Conservation (phyloP, 1,140 invertebrate genomes). For the Drosophila baimaii region DNA sequence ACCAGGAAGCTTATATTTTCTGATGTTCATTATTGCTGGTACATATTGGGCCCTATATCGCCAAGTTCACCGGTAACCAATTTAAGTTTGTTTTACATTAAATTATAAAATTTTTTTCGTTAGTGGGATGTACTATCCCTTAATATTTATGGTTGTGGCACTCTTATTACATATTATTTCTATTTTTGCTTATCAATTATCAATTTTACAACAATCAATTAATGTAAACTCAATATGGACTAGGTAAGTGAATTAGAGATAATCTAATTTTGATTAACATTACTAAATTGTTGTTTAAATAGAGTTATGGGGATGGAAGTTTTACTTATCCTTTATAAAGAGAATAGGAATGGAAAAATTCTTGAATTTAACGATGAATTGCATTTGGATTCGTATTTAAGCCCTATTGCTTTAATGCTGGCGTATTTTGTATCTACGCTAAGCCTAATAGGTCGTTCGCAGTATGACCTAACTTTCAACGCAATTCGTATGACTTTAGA, state of each 20-base stretch:
- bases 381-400: constrained; percentile 89
- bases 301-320: constrained; percentile 89
- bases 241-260: constrained; percentile 84
- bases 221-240: constrained; percentile 87
- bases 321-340: constrained; percentile 85
- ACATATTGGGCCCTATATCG: constrained; percentile 95
- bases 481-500: constrained; percentile 36
- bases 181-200: constrained; percentile 48
- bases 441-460: constrained; percentile 88
- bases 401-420: constrained; percentile 89
- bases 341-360: constrained; percentile 85
- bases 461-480: constrained; percentile 82
- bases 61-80: constrained; percentile 85
- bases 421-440: constrained; percentile 90
- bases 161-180: constrained; percentile 47
- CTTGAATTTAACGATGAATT: constrained; percentile 77
- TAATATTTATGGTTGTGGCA: constrained; percentile 34
- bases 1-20: constrained; percentile 92
- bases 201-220: constrained; percentile 87
- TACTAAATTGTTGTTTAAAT: constrained; percentile 31
- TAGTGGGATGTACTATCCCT: constrained; percentile 31
- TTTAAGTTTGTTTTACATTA: background rate
- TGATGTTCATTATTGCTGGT: constrained; percentile 91
- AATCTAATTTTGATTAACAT: constrained; percentile 26
- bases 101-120: background rate